These are phyloP conservation scores for Myotis lucifugus DNA, from an alignment of 2,113 vertebrate species.

Conservation along the genomic window DNA sequence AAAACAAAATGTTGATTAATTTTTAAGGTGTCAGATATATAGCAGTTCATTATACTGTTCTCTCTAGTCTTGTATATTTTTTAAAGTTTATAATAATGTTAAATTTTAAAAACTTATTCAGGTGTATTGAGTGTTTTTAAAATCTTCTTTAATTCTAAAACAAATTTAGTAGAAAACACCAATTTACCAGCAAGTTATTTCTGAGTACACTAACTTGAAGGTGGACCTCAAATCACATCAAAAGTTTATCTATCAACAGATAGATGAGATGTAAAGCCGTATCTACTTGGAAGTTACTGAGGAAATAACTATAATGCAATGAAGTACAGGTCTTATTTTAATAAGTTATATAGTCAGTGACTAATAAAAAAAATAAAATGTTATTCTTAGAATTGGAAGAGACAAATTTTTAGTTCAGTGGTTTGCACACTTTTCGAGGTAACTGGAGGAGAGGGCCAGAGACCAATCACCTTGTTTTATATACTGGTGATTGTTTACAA, in stretches of 20 bases:
- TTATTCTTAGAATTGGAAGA: conserved; percentile 34
- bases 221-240: conserved; percentile 29
- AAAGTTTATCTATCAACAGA: not conserved
- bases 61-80: not conserved
- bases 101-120: not conserved
- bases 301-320: conserved; percentile 9
- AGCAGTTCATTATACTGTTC: not conserved
- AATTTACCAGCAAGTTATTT: conserved; percentile 30
- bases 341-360: not conserved
- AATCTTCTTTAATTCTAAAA: conserved; percentile 37
- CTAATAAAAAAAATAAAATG: not conserved
- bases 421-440: conserved; percentile 7
- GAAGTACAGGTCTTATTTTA: not conserved
- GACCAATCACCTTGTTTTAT: not conserved
- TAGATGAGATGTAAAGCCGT: not conserved
- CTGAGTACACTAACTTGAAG: not conserved
- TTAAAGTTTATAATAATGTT: conserved; percentile 8
- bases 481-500: not conserved
- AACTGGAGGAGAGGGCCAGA: not conserved
- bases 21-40: not conserved
- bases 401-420: not conserved
- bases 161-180: not conserved
- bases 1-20: conserved; percentile 15
- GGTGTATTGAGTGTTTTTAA: not conserved
- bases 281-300: conserved; percentile 42